phyloP scores from a whole-genome alignment of 2,888 invertebrate species.

The Agrypnus murinus region DNA sequence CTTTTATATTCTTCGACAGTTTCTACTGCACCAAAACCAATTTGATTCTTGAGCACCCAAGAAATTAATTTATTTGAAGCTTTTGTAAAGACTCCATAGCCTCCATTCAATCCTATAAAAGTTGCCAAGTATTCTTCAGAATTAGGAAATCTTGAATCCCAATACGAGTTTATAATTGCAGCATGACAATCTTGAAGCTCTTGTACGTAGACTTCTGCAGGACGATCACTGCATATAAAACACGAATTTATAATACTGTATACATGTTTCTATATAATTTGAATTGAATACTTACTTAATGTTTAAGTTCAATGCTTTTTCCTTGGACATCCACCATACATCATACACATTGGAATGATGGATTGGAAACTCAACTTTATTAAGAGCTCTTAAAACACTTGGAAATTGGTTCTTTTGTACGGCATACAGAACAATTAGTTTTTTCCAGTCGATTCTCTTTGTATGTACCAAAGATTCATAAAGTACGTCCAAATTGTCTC shows the following conservation, averaged over 20 bases:
- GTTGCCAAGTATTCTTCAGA: slow-evolving; percentile 57
- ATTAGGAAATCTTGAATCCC: slow-evolving; percentile 55
- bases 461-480: background rate
- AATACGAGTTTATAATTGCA: slow-evolving; percentile 51
- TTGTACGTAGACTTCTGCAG: slow-evolving; percentile 47
- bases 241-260: background rate
- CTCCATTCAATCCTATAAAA: slow-evolving; percentile 65
- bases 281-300: slow-evolving; percentile 33
- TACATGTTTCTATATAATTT: background rate
- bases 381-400: background rate
- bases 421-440: slow-evolving; percentile 3
- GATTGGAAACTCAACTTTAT: slow-evolving; percentile 6
- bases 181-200: slow-evolving; percentile 46
- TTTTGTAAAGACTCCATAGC: slow-evolving; percentile 68
- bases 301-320: slow-evolving; percentile 44
- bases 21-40: slow-evolving; percentile 66
- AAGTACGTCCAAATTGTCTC: background rate
- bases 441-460: background rate
- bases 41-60: slow-evolving; percentile 67
- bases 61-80: slow-evolving; percentile 64
- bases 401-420: slow-evolving; percentile 1
- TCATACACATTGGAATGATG: slow-evolving; percentile 35
- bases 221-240: slow-evolving; percentile 14
- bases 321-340: slow-evolving; percentile 49
- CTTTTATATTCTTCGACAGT: slow-evolving; percentile 64